These are phyloP conservation scores for Polyergus mexicanus DNA, from an alignment of 1,140 invertebrate genomes.

Conservation along the genomic window DNA sequence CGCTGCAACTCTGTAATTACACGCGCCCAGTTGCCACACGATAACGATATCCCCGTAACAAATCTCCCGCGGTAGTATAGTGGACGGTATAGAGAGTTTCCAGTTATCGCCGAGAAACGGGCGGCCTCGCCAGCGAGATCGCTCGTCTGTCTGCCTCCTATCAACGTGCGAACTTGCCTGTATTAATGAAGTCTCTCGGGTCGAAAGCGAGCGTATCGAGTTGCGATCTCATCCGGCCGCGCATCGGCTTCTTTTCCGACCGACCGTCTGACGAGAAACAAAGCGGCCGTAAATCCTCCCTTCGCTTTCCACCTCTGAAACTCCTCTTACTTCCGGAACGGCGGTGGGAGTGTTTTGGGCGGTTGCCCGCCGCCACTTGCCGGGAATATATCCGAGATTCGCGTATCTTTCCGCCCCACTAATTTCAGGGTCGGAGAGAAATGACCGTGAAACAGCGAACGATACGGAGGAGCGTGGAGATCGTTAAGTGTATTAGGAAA, in stretches of 20 bases:
- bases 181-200: slow-evolving; percentile 61
- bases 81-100: slow-evolving; percentile 40
- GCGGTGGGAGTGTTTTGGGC: slow-evolving; percentile 75
- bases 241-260: slow-evolving; percentile 58
- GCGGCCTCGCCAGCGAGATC: slow-evolving; percentile 7
- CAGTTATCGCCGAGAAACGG: slow-evolving; percentile 49
- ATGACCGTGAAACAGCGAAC: slow-evolving; percentile 75
- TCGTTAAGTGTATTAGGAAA: slow-evolving; percentile 77
- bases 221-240: slow-evolving; percentile 57
- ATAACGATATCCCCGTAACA: slow-evolving; percentile 53
- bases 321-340: slow-evolving; percentile 42
- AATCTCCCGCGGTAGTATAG: slow-evolving; percentile 23
- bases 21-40: slow-evolving; percentile 36
- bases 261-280: slow-evolving; percentile 78
- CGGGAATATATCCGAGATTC: slow-evolving; percentile 75
- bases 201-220: slow-evolving; percentile 52
- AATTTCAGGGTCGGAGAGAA: slow-evolving; percentile 75
- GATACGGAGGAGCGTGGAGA: slow-evolving; percentile 66
- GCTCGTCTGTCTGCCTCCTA: slow-evolving; percentile 13
- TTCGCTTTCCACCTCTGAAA: slow-evolving; percentile 31
- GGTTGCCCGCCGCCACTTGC: slow-evolving; percentile 73
- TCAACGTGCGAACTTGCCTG: slow-evolving; percentile 41
- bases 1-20: slow-evolving; percentile 47
- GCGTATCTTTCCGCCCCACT: slow-evolving; percentile 78
- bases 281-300: slow-evolving; percentile 79